Percentiles rank a stretch among this genome's conserved stretches.
These are phyloP conservation scores for Toxotes lorentzi DNA, from an alignment of 2,797 vertebrate species.

Conservation along the genomic window DNA sequence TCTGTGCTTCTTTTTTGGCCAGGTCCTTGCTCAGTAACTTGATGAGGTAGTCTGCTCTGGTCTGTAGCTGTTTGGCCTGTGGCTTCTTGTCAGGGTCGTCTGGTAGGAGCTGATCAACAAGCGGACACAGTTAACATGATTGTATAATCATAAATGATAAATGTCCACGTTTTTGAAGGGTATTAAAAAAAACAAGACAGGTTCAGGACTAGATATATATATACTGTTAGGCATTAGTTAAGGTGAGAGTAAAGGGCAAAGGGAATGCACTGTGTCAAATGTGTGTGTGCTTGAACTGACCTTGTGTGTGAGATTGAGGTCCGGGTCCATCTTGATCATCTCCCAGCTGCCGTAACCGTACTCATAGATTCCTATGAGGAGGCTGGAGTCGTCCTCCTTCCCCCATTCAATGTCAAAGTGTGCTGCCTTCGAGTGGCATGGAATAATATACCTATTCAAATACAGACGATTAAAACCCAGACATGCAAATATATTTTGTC, in stretches of 20 bases:
- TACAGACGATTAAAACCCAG: neutral
- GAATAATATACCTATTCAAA: slow-evolving; percentile 91
- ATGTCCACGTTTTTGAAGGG: no score
- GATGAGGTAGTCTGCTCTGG: slow-evolving; percentile 99
- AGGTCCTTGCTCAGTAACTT: slow-evolving; percentile 97
- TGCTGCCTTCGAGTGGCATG: slow-evolving; percentile 96
- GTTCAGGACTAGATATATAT: no score
- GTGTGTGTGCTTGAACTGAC: slow-evolving; percentile 70
- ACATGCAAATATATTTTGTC: neutral
- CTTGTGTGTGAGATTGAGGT: slow-evolving; percentile 98
- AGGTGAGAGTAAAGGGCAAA: no score
- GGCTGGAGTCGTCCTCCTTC: slow-evolving; percentile 96
- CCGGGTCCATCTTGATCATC: slow-evolving; percentile 99
- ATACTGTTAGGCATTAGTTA: no score
- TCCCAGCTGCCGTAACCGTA: slow-evolving; percentile 99
- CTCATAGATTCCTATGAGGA: slow-evolving; percentile 98
- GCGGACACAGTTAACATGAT: no score
- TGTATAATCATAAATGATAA: no score
- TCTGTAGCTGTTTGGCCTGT: slow-evolving; percentile 98
- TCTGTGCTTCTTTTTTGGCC: slow-evolving; percentile 94
- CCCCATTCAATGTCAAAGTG: slow-evolving; percentile 98
- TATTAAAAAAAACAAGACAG: no score
- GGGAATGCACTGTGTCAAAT: no score
- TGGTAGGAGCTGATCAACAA: slow-evolving; percentile 91
- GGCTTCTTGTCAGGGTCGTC: slow-evolving; percentile 99